Conservation (phyloP, 30 jellyfish, hydroid and myxozoan species). For the Aurelia sp. region DNA sequence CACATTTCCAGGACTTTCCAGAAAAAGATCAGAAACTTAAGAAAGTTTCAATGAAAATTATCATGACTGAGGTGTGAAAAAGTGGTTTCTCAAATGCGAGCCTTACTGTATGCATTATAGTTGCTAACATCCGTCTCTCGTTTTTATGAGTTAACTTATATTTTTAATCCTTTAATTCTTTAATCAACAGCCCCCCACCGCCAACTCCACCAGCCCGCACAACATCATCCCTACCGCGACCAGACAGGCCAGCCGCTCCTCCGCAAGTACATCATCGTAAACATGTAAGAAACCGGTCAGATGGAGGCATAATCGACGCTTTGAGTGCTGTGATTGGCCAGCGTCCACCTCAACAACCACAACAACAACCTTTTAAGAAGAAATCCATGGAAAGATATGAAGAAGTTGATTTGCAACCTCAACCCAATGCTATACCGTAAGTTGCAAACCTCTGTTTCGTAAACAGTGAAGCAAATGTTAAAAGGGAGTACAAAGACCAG, state of each 20-base stretch:
- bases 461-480: background rate
- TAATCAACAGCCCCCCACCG: conserved; percentile 61
- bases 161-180: background rate
- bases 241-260: conserved; percentile 93
- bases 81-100: no score
- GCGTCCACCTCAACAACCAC: conserved; percentile 38
- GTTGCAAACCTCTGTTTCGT: background rate
- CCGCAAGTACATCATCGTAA: conserved; percentile 63
- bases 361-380: conserved; percentile 3
- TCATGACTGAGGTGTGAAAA: no score
- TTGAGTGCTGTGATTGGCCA: conserved; percentile 19
- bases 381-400: conserved; percentile 18
- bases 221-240: conserved; percentile 91
- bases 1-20: no score
- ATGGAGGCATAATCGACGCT: conserved; percentile 78
- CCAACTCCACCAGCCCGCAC: conserved; percentile 97
- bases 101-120: no score
- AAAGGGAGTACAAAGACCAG: no score
- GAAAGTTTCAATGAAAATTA: no score
- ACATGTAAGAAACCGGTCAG: conserved; percentile 91
- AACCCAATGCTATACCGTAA: conserved; percentile 22
- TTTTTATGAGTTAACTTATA: no score
- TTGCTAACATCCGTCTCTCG: no score
- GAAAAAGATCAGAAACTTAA: no score
- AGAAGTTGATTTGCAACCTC: conserved; percentile 21